phyloP scores from a whole-genome alignment of 2,797 vertebrate genomes.

The Astyanax mexicanus region DNA sequence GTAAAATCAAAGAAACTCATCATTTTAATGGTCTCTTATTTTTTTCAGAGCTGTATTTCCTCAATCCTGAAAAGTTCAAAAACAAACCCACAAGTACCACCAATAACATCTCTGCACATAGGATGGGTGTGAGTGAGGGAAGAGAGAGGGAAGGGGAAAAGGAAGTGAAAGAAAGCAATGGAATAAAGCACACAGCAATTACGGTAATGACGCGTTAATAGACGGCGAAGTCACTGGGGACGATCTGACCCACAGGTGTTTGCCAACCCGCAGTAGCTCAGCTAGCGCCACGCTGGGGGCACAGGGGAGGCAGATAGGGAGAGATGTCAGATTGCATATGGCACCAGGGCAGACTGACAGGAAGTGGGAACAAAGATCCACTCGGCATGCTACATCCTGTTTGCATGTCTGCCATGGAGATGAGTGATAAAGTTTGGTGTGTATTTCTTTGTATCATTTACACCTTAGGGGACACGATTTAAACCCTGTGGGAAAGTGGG shows the following conservation, averaged over 20 bases:
- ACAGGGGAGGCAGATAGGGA: conserved; percentile 35
- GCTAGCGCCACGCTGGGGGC: conserved; percentile 20
- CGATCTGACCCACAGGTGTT: conserved; percentile 52
- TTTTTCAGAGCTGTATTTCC: too few relatives aligned
- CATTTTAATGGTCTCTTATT: too few relatives aligned
- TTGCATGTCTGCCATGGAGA: conserved; percentile 47
- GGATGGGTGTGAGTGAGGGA: conserved; percentile 2
- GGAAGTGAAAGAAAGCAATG: conserved; percentile 45
- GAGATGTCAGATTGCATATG: conserved; percentile 62
- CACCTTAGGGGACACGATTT: background rate
- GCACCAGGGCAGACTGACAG: conserved; percentile 56
- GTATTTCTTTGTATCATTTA: conserved; percentile 24
- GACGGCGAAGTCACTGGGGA: conserved; percentile 7
- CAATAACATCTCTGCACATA: conserved; percentile 2
- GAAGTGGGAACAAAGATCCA: conserved; percentile 58
- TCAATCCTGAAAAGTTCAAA: background rate
- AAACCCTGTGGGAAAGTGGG: conserved; percentile 15
- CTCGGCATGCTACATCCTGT: conserved; percentile 57
- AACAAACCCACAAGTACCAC: background rate
- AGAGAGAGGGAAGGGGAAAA: conserved; percentile 42
- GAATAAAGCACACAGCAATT: conserved; percentile 33
- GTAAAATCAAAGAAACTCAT: too few relatives aligned
- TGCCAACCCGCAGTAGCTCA: conserved; percentile 35
- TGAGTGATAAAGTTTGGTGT: conserved; percentile 15
- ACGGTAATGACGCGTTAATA: conserved; percentile 31